A percentile compares a stretch with the other conserved stretches of the same genome.
Conservation (phyloP, 2,797 vertebrate species). For the Schizopygopsis pylzovi region DNA sequence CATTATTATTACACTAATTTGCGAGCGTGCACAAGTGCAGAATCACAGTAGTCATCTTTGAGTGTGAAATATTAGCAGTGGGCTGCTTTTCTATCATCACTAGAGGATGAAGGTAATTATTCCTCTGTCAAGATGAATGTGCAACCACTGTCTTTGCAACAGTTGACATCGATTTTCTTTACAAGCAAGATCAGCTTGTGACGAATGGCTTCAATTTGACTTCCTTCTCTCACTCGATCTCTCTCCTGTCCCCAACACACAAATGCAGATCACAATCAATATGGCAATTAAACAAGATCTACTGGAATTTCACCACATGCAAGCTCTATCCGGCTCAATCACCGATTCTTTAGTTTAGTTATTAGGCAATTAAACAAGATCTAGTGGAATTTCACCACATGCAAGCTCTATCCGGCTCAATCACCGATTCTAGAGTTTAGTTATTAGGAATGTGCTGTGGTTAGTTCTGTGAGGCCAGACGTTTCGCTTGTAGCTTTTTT, state of each 20-base stretch:
- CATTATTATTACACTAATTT: conserved; percentile 61
- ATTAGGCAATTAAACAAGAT: conserved; percentile 18
- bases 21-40: conserved; percentile 25
- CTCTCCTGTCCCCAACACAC: conserved; percentile 48
- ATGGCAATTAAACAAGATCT: conserved; percentile 13
- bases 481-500: background rate
- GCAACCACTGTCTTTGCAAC: conserved; percentile 60
- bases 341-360: background rate
- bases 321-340: background rate
- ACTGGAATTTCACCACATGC: conserved; percentile 9
- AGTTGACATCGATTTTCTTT: conserved; percentile 44
- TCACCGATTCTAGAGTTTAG: background rate
- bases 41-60: background rate
- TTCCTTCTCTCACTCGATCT: conserved; percentile 15
- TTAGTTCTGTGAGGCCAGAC: background rate
- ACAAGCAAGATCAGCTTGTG: conserved; percentile 31
- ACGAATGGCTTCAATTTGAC: conserved; percentile 49
- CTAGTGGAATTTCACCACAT: background rate
- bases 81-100: background rate
- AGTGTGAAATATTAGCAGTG: conserved; percentile 26
- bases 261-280: conserved; percentile 41
- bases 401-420: background rate
- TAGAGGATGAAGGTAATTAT: conserved; percentile 55
- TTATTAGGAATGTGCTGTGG: background rate
- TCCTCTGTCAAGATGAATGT: conserved; percentile 51